Evolutionary conservation across 2,888 invertebrate species (phyloP).

Genomic region (Brachyopa scutellaris): DNA sequence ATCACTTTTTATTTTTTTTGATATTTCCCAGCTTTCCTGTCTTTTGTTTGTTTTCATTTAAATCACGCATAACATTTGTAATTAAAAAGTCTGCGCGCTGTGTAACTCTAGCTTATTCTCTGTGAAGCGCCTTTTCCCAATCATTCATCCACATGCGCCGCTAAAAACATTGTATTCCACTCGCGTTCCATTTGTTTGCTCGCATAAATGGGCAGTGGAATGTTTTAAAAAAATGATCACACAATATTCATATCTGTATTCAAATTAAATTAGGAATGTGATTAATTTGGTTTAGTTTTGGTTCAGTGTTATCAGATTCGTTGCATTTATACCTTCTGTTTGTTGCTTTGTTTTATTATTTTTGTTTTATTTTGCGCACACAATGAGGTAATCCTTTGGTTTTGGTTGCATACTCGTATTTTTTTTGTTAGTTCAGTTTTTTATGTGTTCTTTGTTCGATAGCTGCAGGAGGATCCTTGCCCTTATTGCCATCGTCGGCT

Average conservation of each 20-base stretch:
- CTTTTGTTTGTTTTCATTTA: constrained; percentile 53
- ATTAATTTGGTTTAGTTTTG: constrained; percentile 35
- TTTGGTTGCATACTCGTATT: not conserved
- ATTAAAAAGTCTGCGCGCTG: not conserved
- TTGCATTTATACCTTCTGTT: constrained; percentile 37
- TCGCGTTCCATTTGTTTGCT: constrained; percentile 56
- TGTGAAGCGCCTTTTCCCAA: not conserved
- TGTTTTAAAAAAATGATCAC: constrained; percentile 53
- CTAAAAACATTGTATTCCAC: constrained; percentile 33
- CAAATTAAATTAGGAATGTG: constrained; percentile 53
- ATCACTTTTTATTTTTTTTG: constrained; percentile 54
- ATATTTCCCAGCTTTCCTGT: constrained; percentile 30
- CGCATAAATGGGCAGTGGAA: constrained; percentile 39
- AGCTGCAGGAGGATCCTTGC: constrained; percentile 6
- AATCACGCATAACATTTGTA: constrained; percentile 30
- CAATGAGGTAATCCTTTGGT: constrained; percentile 54
- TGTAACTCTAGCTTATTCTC: not conserved
- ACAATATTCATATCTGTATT: constrained; percentile 50
- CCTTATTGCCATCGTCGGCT: constrained; percentile 12
- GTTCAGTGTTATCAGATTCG: constrained; percentile 13
- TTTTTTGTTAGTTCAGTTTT: not conserved
- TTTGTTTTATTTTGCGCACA: constrained; percentile 3
- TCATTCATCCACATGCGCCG: constrained; percentile 20
- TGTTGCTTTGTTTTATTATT: not conserved
- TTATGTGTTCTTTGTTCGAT: not conserved